Evolutionary conservation across 2,888 invertebrate genomes (phyloP), one percentile per base, ranked within the genome.

Genomic region (Apotomis capreana): DNA sequence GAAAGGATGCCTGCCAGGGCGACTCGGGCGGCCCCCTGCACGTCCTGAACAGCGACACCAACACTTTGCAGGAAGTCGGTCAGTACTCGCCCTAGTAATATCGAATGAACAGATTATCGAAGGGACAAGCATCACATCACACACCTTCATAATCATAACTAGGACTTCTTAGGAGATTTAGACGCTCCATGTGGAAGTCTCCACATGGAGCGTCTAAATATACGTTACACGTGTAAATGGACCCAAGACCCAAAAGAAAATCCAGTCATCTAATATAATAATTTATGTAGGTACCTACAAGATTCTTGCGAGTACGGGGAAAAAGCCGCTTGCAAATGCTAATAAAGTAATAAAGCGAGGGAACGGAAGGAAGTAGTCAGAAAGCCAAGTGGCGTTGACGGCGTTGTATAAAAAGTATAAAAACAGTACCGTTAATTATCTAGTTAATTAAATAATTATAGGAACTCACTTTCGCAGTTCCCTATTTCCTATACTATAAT

Each of bases 21-120:
- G 96, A 97, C 88, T 96, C 96, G 74, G 97, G 97, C 12, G 97
- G 97, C 15, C 96, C 97, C 0, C 87, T 97, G 37, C 96, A 96
- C 78, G 87, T 96, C 2, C 84, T 91, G 51, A 94, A 95, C 76
- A 87, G 89, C 13, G 85, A 88, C 57, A 93, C 89, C 2, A 88
- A 87, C 10, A 82, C 85, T 60, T 94, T 94, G 78, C 91, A 94
- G 64, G 84, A 95, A 81, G 95, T 94, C 59, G 96, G 96, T 95
- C 86, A 94, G 89, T 76, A 12, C 57, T 55, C 3, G 37, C 10
- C 5, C 49, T 49, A 6, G 49, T 49, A 6, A 9, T 49, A 49
- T 8, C 44, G 44, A 10, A 49, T 9, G 3, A 49, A 4, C 10
- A 3, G 3, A 26, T 44, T 5, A 5, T 44, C 6, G 44, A 5